A percentile compares a stretch with the other conserved stretches of the same genome.
phyloP scores from a whole-genome alignment of 2,113 vertebrate species.

The Toxotes chatareus region DNA sequence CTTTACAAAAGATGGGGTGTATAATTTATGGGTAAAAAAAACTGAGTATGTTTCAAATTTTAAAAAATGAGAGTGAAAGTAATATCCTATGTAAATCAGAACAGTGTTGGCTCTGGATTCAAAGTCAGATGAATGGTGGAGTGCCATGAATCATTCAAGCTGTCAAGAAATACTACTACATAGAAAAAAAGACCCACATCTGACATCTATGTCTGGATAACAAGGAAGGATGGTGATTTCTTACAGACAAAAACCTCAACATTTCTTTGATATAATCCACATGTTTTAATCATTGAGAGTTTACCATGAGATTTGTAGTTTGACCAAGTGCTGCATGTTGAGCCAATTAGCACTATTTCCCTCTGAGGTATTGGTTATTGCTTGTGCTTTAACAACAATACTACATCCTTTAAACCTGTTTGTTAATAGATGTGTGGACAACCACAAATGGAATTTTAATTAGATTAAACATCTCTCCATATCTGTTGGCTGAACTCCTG shows the following conservation, averaged over 20 bases:
- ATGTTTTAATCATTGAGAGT: slow-evolving; percentile 65
- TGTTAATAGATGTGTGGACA: slow-evolving; percentile 62
- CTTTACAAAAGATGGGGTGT: neutral
- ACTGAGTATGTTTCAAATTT: slow-evolving; percentile 1
- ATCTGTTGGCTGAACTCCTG: slow-evolving; percentile 41
- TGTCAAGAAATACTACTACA: slow-evolving; percentile 39
- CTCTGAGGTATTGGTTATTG: slow-evolving; percentile 59
- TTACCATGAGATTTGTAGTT: slow-evolving; percentile 54
- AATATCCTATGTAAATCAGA: slow-evolving; percentile 50
- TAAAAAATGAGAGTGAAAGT: slow-evolving; percentile 16
- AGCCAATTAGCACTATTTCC: slow-evolving; percentile 64
- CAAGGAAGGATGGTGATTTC: slow-evolving; percentile 44
- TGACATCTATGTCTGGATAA: slow-evolving; percentile 56
- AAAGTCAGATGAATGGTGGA: slow-evolving; percentile 44
- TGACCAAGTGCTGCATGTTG: slow-evolving; percentile 40
- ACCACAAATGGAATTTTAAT: slow-evolving; percentile 67
- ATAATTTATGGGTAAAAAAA: neutral
- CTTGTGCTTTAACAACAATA: slow-evolving; percentile 62
- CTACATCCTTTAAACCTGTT: slow-evolving; percentile 61
- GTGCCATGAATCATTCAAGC: slow-evolving; percentile 56
- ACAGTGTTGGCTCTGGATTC: slow-evolving; percentile 19
- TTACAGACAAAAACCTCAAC: slow-evolving; percentile 42
- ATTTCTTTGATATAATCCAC: slow-evolving; percentile 51
- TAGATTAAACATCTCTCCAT: slow-evolving; percentile 58
- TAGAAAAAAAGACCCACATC: slow-evolving; percentile 19